Evolutionary conservation across 2,888 invertebrate species (phyloP), one percentile per base, ranked within the genome.

Genomic region (Parnassius glacialis): DNA sequence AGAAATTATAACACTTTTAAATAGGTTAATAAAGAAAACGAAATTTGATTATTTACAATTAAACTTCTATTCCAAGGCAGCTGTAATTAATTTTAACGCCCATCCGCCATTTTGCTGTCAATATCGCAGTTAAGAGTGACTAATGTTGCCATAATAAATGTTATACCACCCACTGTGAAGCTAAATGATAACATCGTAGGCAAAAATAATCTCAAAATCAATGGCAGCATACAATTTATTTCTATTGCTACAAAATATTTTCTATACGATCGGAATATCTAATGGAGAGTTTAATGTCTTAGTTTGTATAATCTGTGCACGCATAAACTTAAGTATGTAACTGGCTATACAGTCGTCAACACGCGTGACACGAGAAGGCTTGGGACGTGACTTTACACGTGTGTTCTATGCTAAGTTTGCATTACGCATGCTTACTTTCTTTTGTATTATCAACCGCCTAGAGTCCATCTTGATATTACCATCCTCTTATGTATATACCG

Each of bases 61-160:
- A 58, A 53, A 50, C 43, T 58, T 48, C 52, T 10, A 57, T 54
- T 45, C n/a, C 20, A 45, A 48, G 53, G 10, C 57, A 42, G 42
- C 16, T 16, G 11, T 58, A 54, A 62, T 62, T 50, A 62, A 59
- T 59, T 47, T 48, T 16, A 52, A 51, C 62, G 45, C 55, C 45
- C 54, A 51, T 58, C 58, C 51, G 62, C 58, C 55, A 62, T 59
- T 58, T 55, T 51, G 54, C 55, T 62, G 62, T 62, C 62, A 62
- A 47, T 59, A 43, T 34, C 57, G 53, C 58, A 44, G 58, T 55
- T 58, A 41, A 51, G 20, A 12, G 50, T 62, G 62, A 62, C 51
- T 55, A 62, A 62, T 62, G 59, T 59, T 62, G 62, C 59, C 62
- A 62, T 55, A 62, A 58, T 42, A 13, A 7, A 48, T 48, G 16